phyloP scores from a whole-genome alignment of 2,113 vertebrate species.

The Eurypyga helias region DNA sequence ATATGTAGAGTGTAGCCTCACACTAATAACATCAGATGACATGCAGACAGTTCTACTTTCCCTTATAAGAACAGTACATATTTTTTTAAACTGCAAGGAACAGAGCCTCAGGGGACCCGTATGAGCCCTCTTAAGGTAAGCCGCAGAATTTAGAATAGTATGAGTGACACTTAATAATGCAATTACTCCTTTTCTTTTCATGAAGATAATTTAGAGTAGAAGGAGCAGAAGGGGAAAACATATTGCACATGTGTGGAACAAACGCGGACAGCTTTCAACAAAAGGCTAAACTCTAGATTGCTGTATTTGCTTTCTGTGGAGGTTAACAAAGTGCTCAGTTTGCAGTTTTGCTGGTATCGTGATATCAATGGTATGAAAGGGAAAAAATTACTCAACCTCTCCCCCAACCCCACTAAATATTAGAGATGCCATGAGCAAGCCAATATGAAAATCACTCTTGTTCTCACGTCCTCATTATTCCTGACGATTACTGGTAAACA shows the following conservation, averaged over 20 bases:
- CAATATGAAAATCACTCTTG: background rate
- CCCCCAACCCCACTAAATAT: background rate
- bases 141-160: conserved; percentile 30
- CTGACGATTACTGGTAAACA: background rate
- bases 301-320: conserved; percentile 74
- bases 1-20: conserved; percentile 85
- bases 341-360: conserved; percentile 77
- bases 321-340: conserved; percentile 76
- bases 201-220: conserved; percentile 51
- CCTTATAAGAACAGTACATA: conserved; percentile 65
- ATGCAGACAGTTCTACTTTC: conserved; percentile 82
- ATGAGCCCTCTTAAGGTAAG: conserved; percentile 54
- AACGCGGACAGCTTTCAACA: conserved; percentile 58
- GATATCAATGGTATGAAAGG: conserved; percentile 27
- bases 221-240: conserved; percentile 67
- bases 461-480: background rate
- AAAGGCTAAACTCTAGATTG: conserved; percentile 75
- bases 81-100: conserved; percentile 75
- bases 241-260: conserved; percentile 75
- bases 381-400: background rate
- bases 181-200: conserved; percentile 6
- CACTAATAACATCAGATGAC: conserved; percentile 80
- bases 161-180: background rate
- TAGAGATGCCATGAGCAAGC: conserved; percentile 13
- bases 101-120: conserved; percentile 71